These are phyloP conservation scores for Chelonoidis abingdonii DNA, from an alignment of 2,113 vertebrate species.

Conservation along the genomic window DNA sequence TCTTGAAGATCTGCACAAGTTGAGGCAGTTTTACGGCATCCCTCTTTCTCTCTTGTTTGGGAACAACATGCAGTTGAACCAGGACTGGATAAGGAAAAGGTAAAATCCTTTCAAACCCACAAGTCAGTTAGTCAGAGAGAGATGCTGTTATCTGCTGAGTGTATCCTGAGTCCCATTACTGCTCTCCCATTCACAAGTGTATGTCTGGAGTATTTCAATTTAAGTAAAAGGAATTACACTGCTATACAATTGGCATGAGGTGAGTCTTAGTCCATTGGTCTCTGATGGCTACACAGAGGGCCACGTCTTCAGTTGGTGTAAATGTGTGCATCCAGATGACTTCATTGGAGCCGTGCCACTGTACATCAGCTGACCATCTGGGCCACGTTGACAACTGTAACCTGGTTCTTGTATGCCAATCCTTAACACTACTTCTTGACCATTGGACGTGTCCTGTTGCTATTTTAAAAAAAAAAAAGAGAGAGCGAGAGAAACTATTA, in stretches of 20 bases:
- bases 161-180: neutral
- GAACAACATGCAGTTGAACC: neutral
- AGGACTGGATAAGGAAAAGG: neutral
- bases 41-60: neutral
- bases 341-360: neutral
- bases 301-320: neutral
- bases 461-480: neutral
- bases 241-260: neutral
- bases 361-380: neutral
- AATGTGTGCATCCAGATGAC: neutral
- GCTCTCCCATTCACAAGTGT: neutral
- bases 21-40: neutral
- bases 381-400: neutral
- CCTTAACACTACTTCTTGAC: neutral
- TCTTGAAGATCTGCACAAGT: neutral
- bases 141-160: neutral
- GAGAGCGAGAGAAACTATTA: neutral
- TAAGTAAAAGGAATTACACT: neutral
- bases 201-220: neutral
- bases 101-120: neutral
- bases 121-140: neutral
- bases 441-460: neutral
- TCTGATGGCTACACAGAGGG: neutral
- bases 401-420: neutral
- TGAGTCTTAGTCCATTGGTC: neutral